Evolutionary conservation across 2,888 invertebrate species (phyloP).

Genomic region (Caenorhabditis macrosperma): DNA sequence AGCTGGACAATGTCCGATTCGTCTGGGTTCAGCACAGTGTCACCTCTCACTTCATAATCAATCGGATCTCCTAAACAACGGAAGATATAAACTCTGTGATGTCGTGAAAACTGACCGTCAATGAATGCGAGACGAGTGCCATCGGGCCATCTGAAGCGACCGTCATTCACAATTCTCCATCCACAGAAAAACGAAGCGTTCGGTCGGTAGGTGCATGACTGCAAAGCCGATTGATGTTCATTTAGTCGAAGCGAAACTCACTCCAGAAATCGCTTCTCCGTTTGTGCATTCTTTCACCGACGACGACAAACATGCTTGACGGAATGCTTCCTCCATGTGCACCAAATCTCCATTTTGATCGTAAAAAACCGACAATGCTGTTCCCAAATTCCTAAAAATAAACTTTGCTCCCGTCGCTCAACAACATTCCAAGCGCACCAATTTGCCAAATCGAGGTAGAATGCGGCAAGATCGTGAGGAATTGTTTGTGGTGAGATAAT

Average conservation of each 20-base stretch:
- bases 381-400: conserved; percentile 45
- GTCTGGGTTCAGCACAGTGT: conserved; percentile 35
- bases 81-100: neutral
- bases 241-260: neutral
- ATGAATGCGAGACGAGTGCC: conserved; percentile 51
- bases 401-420: neutral
- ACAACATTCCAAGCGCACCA: conserved; percentile 37
- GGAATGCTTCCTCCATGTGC: conserved; percentile 60
- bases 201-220: conserved; percentile 22
- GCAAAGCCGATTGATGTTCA: conserved; percentile 3
- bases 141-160: conserved; percentile 48
- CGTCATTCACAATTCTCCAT: conserved; percentile 50
- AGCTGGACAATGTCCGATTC: conserved; percentile 29
- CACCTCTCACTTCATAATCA: conserved; percentile 49
- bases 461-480: conserved; percentile 58
- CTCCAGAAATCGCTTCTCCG: conserved; percentile 42
- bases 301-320: conserved; percentile 42
- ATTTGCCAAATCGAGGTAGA: conserved; percentile 59
- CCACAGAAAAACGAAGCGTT: conserved; percentile 32
- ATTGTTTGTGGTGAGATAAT: conserved; percentile 50
- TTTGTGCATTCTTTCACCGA: conserved; percentile 43
- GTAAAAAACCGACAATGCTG: conserved; percentile 49
- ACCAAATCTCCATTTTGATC: conserved; percentile 57
- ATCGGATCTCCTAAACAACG: conserved; percentile 57
- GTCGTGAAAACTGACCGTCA: conserved; percentile 28